Base-by-base conservation (phyloP, 2,113 vertebrate genomes). In the Gorilla gorilla region DNA sequence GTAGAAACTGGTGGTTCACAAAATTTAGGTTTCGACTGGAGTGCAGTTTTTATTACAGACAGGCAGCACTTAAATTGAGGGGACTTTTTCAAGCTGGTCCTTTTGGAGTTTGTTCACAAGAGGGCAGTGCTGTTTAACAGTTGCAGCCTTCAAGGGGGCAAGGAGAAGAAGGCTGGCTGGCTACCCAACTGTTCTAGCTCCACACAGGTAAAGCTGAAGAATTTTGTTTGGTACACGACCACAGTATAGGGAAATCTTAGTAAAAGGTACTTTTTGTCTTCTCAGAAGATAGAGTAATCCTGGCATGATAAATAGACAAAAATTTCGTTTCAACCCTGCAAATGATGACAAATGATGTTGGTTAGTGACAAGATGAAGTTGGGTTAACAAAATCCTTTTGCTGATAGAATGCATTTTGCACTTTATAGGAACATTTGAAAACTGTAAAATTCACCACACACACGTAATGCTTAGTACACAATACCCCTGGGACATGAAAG, bases 91-190 rank as follows among this genome's bases (percentile, higher is more conserved):
- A 13, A 92, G 11, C 0, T 0, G 1, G 4, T 38, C 5, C 2
- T 30, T 85, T 96, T 38, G 64, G 7, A 43, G 64, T 52, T 73
- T 79, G 0, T 4, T 64, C 98, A 94, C 96, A 32, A 97, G 97
- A 95, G 93, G 96, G 95, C 88, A 80, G 81, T 93, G 97, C n/a
- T 43, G 79, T 5, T 25, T 64, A 55, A 94, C n/a, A 40, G 5
- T 25, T 95, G 66, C 4, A 13, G 40, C 23, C 50, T 90, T 27
- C n/a, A 0, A 6, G 2, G 2, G 0, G n/a, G 3, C 25, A 0
- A 23, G 23, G 11, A 0, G 3, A 25, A 72, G 5, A 48, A 32
- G 45, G 25, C 10, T 0, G 25, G 22, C 6, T 10, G 68, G 14
- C 11, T 8, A 32, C 23, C 27, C 10, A 1, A 27, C 1, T 30